Percentiles rank a stretch among this genome's conserved stretches.
phyloP scores from a whole-genome alignment of 2,888 invertebrate genomes.

The Drosophila sordidula region DNA sequence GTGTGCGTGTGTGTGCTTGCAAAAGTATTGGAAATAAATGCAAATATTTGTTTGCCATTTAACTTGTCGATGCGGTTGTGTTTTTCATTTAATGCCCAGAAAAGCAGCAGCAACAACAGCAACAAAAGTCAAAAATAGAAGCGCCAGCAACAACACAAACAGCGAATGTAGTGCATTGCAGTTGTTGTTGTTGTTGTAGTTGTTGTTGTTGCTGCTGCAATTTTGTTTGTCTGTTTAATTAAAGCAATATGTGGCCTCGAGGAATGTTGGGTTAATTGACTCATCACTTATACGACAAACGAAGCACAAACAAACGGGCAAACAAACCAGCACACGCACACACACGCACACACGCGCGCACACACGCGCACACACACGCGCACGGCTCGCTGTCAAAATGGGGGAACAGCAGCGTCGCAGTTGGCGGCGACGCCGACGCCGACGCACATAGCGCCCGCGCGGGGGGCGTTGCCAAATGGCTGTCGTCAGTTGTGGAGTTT shows the following conservation, averaged over 20 bases:
- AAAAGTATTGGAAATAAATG: constrained; percentile 48
- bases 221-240: constrained; percentile 78
- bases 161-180: constrained; percentile 60
- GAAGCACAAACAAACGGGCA: constrained; percentile 67
- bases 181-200: constrained; percentile 17
- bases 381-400: constrained; percentile 36
- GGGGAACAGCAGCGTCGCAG: constrained; percentile 42
- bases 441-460: constrained; percentile 23
- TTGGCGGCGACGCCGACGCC: constrained; percentile 20
- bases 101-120: constrained; percentile 26
- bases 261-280: constrained; percentile 84
- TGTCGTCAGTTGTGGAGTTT: constrained; percentile 36
- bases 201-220: constrained; percentile 41
- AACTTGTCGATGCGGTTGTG: constrained; percentile 51
- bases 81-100: constrained; percentile 39
- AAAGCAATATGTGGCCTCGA: constrained; percentile 83
- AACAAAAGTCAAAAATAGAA: constrained; percentile 23
- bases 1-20: constrained; percentile 28
- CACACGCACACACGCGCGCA: constrained; percentile 13
- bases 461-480: constrained; percentile 39
- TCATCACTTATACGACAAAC: constrained; percentile 82
- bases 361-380: constrained; percentile 4
- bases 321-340: constrained; percentile 33
- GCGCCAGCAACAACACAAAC: constrained; percentile 18
- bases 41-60: constrained; percentile 70